Evolutionary conservation across 2,888 invertebrate genomes (phyloP).

Genomic region (Pasiphila rectangulata): DNA sequence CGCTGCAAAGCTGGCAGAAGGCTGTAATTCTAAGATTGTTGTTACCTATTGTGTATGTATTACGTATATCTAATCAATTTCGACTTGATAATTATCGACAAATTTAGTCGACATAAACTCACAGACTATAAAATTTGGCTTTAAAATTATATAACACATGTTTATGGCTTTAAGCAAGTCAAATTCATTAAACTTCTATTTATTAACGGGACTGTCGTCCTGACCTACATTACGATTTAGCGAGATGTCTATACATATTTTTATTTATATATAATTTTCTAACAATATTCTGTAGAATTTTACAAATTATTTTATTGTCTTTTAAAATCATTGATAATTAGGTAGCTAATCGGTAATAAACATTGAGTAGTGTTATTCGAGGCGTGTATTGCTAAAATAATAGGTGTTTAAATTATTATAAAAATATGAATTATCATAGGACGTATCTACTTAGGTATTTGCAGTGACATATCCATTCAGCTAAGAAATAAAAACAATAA

Average conservation of each 20-base stretch:
- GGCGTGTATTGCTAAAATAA: slow-evolving; percentile 61
- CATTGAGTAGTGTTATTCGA: slow-evolving; percentile 57
- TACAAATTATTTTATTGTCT: slow-evolving; percentile 73
- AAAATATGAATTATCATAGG: slow-evolving; percentile 42
- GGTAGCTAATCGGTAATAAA: slow-evolving; percentile 57
- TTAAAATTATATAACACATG: slow-evolving; percentile 77
- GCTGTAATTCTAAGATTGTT: slow-evolving; percentile 72
- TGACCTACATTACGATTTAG: slow-evolving; percentile 65
- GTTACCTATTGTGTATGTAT: slow-evolving; percentile 76
- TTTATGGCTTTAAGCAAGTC: slow-evolving; percentile 77
- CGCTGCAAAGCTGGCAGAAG: slow-evolving; percentile 48
- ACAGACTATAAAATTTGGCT: slow-evolving; percentile 82
- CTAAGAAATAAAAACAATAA: slow-evolving; percentile 34
- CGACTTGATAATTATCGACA: slow-evolving; percentile 72
- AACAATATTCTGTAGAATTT: slow-evolving; percentile 74
- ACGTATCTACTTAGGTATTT: slow-evolving; percentile 43
- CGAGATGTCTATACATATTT: slow-evolving; percentile 65
- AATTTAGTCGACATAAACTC: slow-evolving; percentile 72
- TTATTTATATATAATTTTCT: slow-evolving; percentile 73
- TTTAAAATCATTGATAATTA: slow-evolving; percentile 57
- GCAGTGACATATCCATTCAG: slow-evolving; percentile 62
- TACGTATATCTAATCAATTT: slow-evolving; percentile 68
- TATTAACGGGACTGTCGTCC: slow-evolving; percentile 52
- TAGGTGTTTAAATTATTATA: slow-evolving; percentile 55
- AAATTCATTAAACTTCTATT: slow-evolving; percentile 72